Evolutionary conservation across 2,113 vertebrate species (phyloP).

Genomic region (Nycticryphes semicollaris): DNA sequence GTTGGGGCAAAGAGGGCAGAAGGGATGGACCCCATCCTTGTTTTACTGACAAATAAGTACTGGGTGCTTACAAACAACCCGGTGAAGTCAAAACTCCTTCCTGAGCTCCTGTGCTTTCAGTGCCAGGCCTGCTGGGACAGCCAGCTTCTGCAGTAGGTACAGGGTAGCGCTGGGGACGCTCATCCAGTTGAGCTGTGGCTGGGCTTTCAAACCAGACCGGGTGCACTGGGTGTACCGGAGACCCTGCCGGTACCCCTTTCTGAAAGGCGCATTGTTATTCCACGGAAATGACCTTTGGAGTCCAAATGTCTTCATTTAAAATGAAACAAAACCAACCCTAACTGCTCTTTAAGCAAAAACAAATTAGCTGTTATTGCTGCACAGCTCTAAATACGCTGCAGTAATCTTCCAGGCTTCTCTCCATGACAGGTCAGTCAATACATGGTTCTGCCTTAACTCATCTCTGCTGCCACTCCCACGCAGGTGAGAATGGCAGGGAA

Average conservation of each 20-base stretch:
- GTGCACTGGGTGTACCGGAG: neutral
- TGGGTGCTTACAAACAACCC: neutral
- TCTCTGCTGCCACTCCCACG: neutral
- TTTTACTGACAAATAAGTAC: neutral
- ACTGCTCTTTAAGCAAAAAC: neutral
- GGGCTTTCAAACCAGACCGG: neutral
- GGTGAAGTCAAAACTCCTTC: neutral
- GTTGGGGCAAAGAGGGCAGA: accelerated
- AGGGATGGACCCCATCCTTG: neutral
- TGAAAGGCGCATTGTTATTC: slow-evolving; percentile 56
- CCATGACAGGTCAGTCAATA: neutral
- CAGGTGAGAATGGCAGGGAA: neutral
- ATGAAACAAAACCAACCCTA: slow-evolving; percentile 38
- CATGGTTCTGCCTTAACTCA: neutral
- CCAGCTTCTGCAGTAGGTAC: neutral
- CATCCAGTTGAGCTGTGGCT: accelerated
- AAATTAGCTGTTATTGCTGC: slow-evolving; percentile 3
- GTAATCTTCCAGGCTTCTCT: neutral
- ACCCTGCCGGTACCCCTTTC: slow-evolving; percentile 21
- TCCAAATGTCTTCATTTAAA: slow-evolving; percentile 36
- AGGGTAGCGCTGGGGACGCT: neutral
- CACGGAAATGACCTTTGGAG: slow-evolving; percentile 53
- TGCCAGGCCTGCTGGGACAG: accelerated
- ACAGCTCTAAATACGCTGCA: neutral
- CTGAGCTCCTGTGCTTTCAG: accelerated